These are phyloP conservation scores for Erebia epiphron DNA, from an alignment of 2,888 invertebrate species.

Conservation along the genomic window DNA sequence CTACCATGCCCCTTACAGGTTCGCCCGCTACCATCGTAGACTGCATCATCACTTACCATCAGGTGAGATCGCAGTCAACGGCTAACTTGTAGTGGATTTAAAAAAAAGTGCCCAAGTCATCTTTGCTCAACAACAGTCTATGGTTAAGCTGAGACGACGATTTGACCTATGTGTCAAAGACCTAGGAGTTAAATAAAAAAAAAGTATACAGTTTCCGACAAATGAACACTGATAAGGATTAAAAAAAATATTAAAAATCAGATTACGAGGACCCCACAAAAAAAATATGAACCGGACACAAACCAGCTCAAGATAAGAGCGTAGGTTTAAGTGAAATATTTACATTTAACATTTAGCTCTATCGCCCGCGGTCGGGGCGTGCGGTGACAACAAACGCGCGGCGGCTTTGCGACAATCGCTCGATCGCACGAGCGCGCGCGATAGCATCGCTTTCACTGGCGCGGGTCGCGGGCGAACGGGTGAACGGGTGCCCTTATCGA, in stretches of 20 bases:
- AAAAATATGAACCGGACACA: constrained; percentile 33
- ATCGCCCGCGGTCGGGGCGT: constrained; percentile 26
- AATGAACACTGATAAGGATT: constrained; percentile 5
- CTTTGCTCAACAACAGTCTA: no score
- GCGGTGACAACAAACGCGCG: constrained; percentile 59
- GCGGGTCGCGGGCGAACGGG: constrained; percentile 48
- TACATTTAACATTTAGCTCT: constrained; percentile 27
- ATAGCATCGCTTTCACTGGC: constrained; percentile 49
- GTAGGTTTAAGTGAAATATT: constrained; percentile 31
- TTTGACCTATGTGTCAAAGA: no score
- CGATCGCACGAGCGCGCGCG: constrained; percentile 56
- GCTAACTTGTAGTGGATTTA: no score
- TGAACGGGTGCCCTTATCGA: constrained; percentile 55
- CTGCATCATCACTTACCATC: no score
- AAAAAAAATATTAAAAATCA: constrained; percentile 22
- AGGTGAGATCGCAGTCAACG: no score
- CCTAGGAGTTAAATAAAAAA: no score
- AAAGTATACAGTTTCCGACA: no score
- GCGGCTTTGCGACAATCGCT: constrained; percentile 62
- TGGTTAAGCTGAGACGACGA: no score
- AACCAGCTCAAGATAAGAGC: constrained; percentile 30
- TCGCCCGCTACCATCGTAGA: no score
- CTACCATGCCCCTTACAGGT: no score
- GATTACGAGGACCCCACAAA: constrained; percentile 19
- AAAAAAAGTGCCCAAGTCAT: no score